Conservation (phyloP, 2,888 invertebrate genomes). For the Trissoscelio sp. region DNA sequence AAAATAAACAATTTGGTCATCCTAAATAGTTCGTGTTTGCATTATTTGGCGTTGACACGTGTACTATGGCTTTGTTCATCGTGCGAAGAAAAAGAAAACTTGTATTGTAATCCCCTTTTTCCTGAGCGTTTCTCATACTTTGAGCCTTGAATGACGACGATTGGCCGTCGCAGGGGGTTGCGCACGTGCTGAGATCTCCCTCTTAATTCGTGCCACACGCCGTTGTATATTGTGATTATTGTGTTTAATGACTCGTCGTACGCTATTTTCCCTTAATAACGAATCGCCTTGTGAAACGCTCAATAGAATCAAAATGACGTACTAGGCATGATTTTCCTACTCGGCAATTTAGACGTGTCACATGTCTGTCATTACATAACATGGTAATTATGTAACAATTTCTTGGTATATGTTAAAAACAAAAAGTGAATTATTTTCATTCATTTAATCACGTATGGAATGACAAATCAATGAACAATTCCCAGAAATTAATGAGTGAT, state of each 20-base stretch:
- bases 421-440: too few species aligned
- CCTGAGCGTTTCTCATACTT: conserved; percentile 54
- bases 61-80: conserved; percentile 61
- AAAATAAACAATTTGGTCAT: conserved; percentile 46
- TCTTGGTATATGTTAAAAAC: too few species aligned
- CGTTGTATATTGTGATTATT: conserved; percentile 73
- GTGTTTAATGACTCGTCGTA: conserved; percentile 71
- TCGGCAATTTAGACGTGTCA: conserved; percentile 20
- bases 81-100: conserved; percentile 67
- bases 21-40: conserved; percentile 42
- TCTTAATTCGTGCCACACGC: conserved; percentile 74
- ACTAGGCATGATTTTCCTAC: conserved; percentile 41
- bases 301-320: conserved; percentile 54
- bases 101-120: conserved; percentile 61
- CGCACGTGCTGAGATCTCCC: conserved; percentile 73
- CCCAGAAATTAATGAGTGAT: too few species aligned
- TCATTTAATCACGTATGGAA: too few species aligned
- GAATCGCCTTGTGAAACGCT: conserved; percentile 53
- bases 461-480: too few species aligned
- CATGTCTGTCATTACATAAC: conserved; percentile 2
- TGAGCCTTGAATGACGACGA: conserved; percentile 69
- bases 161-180: conserved; percentile 73
- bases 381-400: conserved; percentile 18
- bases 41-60: conserved; percentile 61
- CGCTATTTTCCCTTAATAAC: conserved; percentile 67